Base-by-base conservation (phyloP, 2,113 vertebrate genomes). In the Alethe diademata region DNA sequence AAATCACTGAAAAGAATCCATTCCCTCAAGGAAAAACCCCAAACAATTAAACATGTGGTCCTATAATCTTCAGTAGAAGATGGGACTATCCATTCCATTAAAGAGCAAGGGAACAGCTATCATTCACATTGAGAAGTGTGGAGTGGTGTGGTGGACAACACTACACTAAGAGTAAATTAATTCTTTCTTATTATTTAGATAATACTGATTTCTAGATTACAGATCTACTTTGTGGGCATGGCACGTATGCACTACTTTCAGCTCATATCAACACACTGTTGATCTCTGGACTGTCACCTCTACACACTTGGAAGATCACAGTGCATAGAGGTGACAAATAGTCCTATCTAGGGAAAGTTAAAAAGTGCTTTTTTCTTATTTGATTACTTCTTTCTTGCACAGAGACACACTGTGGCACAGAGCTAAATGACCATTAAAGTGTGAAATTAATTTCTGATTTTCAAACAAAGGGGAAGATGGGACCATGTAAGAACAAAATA, bases 391-490 rank as follows among this genome's bases (percentile, higher is more conserved):
- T 82, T 86, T 28, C 23, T 84, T 81, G n/a, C 19, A 56, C 38
- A 76, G 69, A 92, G 25, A 78, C 65, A 70, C 22, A 74, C 24
- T 60, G 65, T 42, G 69, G 36, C 64, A 93, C 69, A 36, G 28
- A 87, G 84, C 25, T 86, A 94, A 96, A 79, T 74, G 74, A 84
- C 65, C 91, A 75, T 88, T 95, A 93, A 97, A 94, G 93, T 93
- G 85, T 94, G 87, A 96, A 97, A 96, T 95, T 95, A 96, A 92
- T 92, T 97, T 96, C 78, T 90, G 78, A 60, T 81, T 84, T 58
- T 76, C 87, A 88, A 70, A 78, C 81, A 92, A 67, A 84, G 65
- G 91, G 42, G 58, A 87, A 58, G 78, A 91, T 3, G 1, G 38
- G n/a, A 67, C 28, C 35, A 7, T 53, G n/a, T n/a, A 67, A 94